Base-by-base conservation (phyloP, 2,797 vertebrate species). In the Percopsis omiscomaycus region DNA sequence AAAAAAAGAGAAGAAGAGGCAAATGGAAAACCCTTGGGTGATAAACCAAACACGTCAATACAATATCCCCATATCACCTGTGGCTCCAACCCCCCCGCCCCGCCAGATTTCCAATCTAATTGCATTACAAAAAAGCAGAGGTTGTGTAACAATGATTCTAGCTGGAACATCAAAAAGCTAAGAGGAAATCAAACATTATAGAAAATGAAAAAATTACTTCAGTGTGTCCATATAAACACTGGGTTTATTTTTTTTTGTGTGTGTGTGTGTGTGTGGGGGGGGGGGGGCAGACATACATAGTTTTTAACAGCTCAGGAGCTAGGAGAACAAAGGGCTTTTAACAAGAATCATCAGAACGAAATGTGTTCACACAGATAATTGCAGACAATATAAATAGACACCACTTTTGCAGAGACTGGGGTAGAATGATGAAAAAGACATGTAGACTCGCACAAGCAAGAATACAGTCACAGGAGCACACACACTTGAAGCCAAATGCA, bases 311-410 rank as follows among this genome's bases (percentile, higher is more conserved):
- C 50, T 4, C 42, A 16, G 48, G 27, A 60, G 42, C 15, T 48
- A 27, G 44, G 45, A 22, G 47, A 55, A 52, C 12, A 66, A 1
- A 46, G 79, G 75, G 61, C 59, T 74, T 9, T 68, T 44, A 77
- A 78, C 57, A 67, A 48, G 74, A 76, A 55, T 51, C 49, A 37
- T 15, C 59, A 64, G 15, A 76, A 85, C 79, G 77, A 83, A 87
- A 84, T 72, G 73, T 47, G 56, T 55, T 46, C 49, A 82, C 62
- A 74, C 74, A 77, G 79, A 64, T 81, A 80, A 86, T 74, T 71
- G 73, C 74, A 46, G 66, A 55, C 3, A 47, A 80, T 86, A 85
- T 80, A 85, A 82, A 82, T 81, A 87, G 76, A 72, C 62, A 64
- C 51, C 53, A 49, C 69, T 83, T 84, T 77, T 78, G 69, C 62